These are phyloP conservation scores for Delia radicum DNA, from an alignment of 1,140 invertebrate species.

Conservation along the genomic window DNA sequence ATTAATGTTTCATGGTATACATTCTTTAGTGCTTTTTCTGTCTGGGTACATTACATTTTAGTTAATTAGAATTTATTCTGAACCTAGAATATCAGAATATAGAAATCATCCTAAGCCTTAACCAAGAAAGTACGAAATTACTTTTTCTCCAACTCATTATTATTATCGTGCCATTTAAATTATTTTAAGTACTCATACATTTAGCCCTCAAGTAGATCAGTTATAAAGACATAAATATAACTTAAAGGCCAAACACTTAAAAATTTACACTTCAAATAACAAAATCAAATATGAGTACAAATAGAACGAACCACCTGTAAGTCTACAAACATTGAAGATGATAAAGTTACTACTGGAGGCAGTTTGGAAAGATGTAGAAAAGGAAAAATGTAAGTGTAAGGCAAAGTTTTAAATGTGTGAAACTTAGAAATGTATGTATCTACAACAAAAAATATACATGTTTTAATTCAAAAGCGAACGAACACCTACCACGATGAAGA, in stretches of 20 bases:
- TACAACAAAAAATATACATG: neutral
- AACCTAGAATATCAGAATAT: too few species aligned
- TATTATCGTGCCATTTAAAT: too few species aligned
- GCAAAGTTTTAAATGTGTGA: neutral
- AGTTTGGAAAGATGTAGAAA: too few species aligned
- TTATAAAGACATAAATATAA: neutral
- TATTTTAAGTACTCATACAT: too few species aligned
- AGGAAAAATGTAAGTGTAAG: neutral
- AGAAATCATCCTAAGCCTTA: too few species aligned
- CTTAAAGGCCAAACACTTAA: conserved; percentile 1
- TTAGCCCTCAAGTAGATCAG: neutral
- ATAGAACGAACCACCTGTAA: neutral
- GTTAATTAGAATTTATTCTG: too few species aligned
- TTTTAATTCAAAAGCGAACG: neutral
- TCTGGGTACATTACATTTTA: too few species aligned
- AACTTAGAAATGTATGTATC: neutral
- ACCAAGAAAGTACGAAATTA: too few species aligned
- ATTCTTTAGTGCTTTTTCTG: too few species aligned
- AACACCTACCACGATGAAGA: conserved; percentile 3
- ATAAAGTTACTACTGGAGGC: too few species aligned
- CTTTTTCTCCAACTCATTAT: neutral
- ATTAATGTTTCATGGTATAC: too few species aligned
- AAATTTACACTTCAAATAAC: neutral
- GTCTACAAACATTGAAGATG: neutral
- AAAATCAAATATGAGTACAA: neutral